phyloP scores from a whole-genome alignment of 1,140 invertebrate species.

The Sminthurides bifidus region DNA sequence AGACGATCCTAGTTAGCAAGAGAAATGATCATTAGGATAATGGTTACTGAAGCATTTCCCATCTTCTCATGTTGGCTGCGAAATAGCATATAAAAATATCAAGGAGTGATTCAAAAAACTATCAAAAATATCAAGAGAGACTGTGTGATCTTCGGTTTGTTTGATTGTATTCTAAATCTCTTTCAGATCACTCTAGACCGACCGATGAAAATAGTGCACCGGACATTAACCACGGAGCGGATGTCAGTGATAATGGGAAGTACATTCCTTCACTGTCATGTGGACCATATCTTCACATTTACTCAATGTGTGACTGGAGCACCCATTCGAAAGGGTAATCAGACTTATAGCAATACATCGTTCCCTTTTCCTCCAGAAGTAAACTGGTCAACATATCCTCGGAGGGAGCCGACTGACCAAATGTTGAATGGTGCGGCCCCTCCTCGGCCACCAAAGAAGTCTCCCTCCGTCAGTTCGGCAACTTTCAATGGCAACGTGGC shows the following conservation, averaged over 20 bases:
- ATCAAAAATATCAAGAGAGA: no score
- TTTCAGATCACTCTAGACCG: constrained; percentile 42
- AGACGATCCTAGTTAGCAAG: no score
- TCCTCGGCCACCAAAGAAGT: constrained; percentile 53
- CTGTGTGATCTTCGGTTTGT: no score
- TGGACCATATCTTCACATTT: constrained; percentile 45
- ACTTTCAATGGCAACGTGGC: constrained; percentile 30
- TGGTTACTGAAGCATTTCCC: no score
- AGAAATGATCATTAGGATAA: no score
- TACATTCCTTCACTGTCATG: constrained; percentile 38
- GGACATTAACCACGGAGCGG: constrained; percentile 4
- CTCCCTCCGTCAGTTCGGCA: constrained; percentile 12
- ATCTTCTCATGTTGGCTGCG: no score
- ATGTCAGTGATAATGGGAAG: constrained; percentile 30
- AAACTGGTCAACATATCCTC: constrained; percentile 24
- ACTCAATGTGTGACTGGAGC: constrained; percentile 80
- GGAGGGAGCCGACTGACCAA: no score
- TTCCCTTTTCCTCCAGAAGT: constrained; percentile 30
- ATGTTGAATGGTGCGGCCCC: constrained; percentile 45
- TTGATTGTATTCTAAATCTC: constrained; percentile 9
- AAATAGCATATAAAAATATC: no score
- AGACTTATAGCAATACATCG: constrained; percentile 21
- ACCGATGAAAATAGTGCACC: constrained; percentile 24
- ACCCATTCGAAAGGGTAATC: constrained; percentile 36
- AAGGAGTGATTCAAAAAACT: no score